A percentile compares a stretch with the other conserved stretches of the same genome.
phyloP scores from a whole-genome alignment of 2,113 vertebrate species.

The Callipepla squamata region DNA sequence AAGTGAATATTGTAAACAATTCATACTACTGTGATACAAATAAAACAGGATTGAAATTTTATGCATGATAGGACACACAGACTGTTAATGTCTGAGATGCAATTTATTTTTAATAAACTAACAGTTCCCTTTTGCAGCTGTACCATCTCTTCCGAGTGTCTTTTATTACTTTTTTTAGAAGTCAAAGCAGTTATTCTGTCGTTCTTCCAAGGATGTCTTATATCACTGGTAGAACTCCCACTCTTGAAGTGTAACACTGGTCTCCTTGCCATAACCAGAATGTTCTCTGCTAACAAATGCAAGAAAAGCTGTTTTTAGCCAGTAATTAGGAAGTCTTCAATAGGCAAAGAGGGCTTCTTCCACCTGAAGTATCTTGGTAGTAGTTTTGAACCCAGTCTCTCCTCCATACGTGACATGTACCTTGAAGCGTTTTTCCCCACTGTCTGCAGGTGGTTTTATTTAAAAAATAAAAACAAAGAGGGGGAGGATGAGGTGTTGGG shows the following conservation, averaged over 20 bases:
- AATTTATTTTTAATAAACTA: constrained; percentile 68
- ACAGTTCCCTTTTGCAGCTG: constrained; percentile 46
- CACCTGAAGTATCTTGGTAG: background rate
- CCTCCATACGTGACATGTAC: fast-evolving
- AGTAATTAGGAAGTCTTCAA: background rate
- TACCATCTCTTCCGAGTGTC: background rate
- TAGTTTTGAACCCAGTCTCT: background rate
- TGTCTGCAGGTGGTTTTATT: background rate
- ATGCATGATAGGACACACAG: constrained; percentile 45
- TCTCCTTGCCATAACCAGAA: background rate
- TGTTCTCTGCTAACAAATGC: background rate
- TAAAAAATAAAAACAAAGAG: background rate
- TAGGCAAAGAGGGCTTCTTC: background rate
- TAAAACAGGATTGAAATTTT: constrained; percentile 65
- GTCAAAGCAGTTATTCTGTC: background rate
- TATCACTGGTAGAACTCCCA: background rate
- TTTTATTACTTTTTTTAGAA: constrained; percentile 11
- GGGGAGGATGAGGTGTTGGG: background rate
- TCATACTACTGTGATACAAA: constrained; percentile 36
- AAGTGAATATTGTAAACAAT: constrained; percentile 67
- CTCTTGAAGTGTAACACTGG: background rate
- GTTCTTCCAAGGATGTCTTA: background rate
- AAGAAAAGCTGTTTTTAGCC: background rate
- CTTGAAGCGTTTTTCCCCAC: background rate
- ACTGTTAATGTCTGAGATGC: constrained; percentile 33